Evolutionary conservation across 2,113 vertebrate species (phyloP).

Genomic region (Grus americana): DNA sequence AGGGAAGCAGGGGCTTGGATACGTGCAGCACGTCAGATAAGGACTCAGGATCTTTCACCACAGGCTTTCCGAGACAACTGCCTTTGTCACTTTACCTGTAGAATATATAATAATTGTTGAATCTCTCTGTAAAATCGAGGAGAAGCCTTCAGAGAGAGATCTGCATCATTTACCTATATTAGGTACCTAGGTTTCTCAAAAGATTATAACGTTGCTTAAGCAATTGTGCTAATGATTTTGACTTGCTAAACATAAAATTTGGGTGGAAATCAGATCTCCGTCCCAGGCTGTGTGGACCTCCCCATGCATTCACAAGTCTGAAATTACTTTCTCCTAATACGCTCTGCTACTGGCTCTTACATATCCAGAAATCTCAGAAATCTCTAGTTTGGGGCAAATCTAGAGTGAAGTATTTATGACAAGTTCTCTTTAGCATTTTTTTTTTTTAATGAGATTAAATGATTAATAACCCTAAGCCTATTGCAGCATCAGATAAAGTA

Average conservation of each 20-base stretch:
- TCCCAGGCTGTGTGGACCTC: background rate
- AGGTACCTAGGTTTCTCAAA: background rate
- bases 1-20: background rate
- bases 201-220: background rate
- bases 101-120: background rate
- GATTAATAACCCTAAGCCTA: background rate
- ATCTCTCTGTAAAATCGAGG: background rate
- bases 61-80: background rate
- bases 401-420: background rate
- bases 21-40: fast-evolving
- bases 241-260: background rate
- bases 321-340: background rate
- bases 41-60: background rate
- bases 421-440: background rate
- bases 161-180: background rate
- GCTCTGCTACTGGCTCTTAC: background rate
- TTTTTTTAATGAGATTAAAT: background rate
- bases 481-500: background rate
- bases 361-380: background rate
- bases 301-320: background rate
- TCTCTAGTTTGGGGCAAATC: background rate
- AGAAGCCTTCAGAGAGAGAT: background rate
- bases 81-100: background rate
- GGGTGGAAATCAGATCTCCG: background rate
- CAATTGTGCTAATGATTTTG: background rate